Percentiles rank a stretch among this genome's conserved stretches.
These are phyloP conservation scores for Bolinopsis microptera DNA, from an alignment of 37 sponge, comb jelly and placozoan genomes.

Conservation along the genomic window DNA sequence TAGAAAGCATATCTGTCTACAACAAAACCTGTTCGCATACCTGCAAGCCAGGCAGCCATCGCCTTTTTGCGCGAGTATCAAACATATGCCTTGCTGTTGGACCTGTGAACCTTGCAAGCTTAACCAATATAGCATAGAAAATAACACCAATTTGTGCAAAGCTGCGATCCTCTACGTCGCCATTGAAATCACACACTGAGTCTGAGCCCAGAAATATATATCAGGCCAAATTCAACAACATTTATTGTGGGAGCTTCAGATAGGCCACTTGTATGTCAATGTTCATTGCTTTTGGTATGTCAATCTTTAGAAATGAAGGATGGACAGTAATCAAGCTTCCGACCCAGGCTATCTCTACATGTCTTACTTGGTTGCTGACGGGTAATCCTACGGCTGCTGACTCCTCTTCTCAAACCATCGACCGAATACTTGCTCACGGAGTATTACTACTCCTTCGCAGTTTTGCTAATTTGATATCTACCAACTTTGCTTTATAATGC, in stretches of 20 bases:
- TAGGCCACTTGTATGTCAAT: background rate
- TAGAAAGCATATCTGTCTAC: background rate
- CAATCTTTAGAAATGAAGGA: background rate
- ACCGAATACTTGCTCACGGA: background rate
- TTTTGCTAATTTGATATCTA: too few species aligned
- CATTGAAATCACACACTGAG: too few species aligned
- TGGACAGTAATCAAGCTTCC: conserved; percentile 37
- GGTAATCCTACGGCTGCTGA: too few species aligned
- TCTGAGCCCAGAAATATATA: background rate
- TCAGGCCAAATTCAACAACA: background rate
- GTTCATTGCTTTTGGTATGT: background rate
- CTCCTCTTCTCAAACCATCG: background rate
- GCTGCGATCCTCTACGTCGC: too few species aligned
- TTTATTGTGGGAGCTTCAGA: background rate
- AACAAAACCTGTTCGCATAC: background rate
- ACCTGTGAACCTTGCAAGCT: background rate
- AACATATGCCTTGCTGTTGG: conserved; percentile 54
- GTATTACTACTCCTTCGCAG: background rate
- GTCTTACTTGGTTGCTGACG: conserved; percentile 17
- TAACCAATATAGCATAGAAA: background rate
- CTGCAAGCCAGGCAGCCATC: background rate
- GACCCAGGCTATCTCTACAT: conserved; percentile 32
- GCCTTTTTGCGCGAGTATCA: background rate
- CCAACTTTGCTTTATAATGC: too few species aligned
- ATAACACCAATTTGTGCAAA: background rate